phyloP scores from a whole-genome alignment of 2,888 invertebrate genomes.

The Apocheima hispidaria region DNA sequence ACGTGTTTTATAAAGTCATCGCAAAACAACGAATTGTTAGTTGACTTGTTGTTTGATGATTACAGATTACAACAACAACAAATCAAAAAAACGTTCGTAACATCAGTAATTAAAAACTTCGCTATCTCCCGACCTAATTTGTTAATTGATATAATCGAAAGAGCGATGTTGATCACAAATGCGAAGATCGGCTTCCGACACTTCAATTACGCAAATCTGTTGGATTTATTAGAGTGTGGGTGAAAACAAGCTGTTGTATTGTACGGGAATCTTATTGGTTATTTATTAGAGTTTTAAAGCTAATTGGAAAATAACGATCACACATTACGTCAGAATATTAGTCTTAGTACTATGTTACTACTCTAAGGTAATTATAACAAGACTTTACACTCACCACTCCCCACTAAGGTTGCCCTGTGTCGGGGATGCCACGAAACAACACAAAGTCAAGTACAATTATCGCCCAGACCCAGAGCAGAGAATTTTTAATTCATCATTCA shows the following conservation, averaged over 20 bases:
- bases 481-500: too few species aligned
- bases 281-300: neutral
- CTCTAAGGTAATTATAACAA: too few species aligned
- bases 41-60: too few species aligned
- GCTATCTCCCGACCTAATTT: constrained; percentile 9
- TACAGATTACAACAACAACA: too few species aligned
- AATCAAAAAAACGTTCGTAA: neutral
- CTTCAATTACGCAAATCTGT: constrained; percentile 28
- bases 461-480: too few species aligned
- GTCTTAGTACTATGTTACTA: too few species aligned
- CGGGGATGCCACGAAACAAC: too few species aligned
- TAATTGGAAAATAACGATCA: neutral
- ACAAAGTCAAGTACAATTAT: too few species aligned
- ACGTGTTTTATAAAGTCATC: too few species aligned
- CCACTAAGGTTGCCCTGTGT: too few species aligned
- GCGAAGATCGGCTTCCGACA: constrained; percentile 29
- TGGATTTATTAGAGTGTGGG: constrained; percentile 30
- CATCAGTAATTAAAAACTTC: neutral
- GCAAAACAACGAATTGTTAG: too few species aligned
- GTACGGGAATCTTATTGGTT: constrained; percentile 4
- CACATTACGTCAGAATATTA: neutral
- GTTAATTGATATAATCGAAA: constrained; percentile 28
- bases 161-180: constrained; percentile 19
- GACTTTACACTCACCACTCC: too few species aligned
- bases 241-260: constrained; percentile 15